phyloP scores from a whole-genome alignment of 1,140 invertebrate species.

The Drosophila bocqueti region DNA sequence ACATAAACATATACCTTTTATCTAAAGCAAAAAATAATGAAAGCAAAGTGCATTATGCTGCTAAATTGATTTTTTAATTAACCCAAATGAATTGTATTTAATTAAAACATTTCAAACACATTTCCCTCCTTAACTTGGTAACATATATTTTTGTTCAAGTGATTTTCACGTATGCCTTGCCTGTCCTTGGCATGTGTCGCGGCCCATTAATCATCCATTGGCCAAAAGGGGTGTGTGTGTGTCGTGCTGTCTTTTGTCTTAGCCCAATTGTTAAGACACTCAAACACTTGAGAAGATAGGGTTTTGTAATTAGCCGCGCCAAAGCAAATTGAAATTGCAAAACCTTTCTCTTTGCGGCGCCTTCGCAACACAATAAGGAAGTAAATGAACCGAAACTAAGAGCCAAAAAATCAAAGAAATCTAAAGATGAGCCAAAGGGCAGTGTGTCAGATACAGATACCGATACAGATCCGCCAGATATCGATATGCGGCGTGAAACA shows the following conservation, averaged over 20 bases:
- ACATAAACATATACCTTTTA: no score
- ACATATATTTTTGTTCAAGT: background rate
- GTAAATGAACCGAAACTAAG: conserved; percentile 71
- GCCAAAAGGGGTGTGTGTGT: conserved; percentile 56
- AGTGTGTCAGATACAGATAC: conserved; percentile 63
- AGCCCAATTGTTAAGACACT: conserved; percentile 54
- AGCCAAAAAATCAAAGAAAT: conserved; percentile 8
- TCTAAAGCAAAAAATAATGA: no score
- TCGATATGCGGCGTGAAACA: conserved; percentile 65
- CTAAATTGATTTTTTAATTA: background rate
- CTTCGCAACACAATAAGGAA: conserved; percentile 69
- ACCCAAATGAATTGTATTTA: background rate
- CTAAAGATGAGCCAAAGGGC: conserved; percentile 64
- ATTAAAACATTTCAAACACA: background rate
- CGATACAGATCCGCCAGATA: conserved; percentile 33
- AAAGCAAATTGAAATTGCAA: conserved; percentile 65
- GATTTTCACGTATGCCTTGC: conserved; percentile 1
- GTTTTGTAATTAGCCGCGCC: conserved; percentile 61
- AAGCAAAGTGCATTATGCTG: no score
- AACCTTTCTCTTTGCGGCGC: conserved; percentile 35
- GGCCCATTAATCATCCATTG: conserved; percentile 73
- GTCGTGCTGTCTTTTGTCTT: conserved; percentile 49
- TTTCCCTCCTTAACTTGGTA: background rate
- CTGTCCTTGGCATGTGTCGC: conserved; percentile 75
- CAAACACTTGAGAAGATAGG: conserved; percentile 19